Evolutionary conservation across 2,113 vertebrate species (phyloP).

Genomic region (Cariama cristata): DNA sequence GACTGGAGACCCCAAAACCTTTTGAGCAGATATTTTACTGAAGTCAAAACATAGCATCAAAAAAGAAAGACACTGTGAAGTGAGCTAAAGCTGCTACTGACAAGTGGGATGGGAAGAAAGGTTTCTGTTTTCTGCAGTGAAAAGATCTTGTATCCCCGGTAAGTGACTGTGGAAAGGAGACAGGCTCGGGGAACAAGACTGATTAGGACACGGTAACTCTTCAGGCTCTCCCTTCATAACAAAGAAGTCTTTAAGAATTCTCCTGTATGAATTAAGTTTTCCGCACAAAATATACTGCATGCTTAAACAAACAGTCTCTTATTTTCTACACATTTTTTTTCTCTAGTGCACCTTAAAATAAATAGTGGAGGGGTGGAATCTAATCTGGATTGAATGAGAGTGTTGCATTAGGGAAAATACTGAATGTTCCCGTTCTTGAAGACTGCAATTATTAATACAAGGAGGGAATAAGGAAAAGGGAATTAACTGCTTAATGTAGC

Average conservation of each 20-base stretch:
- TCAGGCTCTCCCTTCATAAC: constrained; percentile 17
- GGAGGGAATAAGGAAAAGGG: background rate
- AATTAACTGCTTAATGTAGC: background rate
- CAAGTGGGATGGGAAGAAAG: background rate
- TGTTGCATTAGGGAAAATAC: constrained; percentile 14
- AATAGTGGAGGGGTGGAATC: background rate
- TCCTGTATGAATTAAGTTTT: constrained; percentile 12
- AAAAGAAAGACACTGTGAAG: background rate
- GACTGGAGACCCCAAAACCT: background rate
- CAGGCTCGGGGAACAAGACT: background rate
- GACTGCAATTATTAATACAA: background rate
- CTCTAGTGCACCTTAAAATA: constrained; percentile 26
- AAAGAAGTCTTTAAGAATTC: constrained; percentile 59
- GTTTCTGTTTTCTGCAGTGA: background rate
- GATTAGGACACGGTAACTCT: background rate
- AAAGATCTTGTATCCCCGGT: background rate
- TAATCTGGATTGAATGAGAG: constrained; percentile 16
- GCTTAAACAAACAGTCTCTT: constrained; percentile 10
- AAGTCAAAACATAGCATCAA: background rate
- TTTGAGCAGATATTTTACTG: background rate
- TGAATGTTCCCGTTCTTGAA: constrained; percentile 24
- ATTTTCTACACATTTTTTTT: background rate
- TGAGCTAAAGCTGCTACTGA: background rate
- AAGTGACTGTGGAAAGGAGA: background rate
- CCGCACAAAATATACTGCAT: background rate